A percentile compares a stretch with the other conserved stretches of the same genome.
Evolutionary conservation across 92 coral and sea anemone genomes (phyloP).

Genomic region (Phenganax marumi): DNA sequence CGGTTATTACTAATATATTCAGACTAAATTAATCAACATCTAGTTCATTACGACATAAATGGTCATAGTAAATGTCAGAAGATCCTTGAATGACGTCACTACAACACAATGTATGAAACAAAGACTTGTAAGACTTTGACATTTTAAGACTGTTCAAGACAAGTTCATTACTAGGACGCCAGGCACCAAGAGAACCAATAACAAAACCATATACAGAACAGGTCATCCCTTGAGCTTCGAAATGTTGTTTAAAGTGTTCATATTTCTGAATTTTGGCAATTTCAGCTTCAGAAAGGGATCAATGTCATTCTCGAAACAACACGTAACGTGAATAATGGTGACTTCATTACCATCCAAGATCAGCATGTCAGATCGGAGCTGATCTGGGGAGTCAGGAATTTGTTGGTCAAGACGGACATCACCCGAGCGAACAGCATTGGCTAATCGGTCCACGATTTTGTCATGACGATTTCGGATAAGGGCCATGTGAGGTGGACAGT

Average conservation of each 20-base stretch:
- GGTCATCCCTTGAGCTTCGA: too few relatives aligned
- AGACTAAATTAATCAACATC: neutral
- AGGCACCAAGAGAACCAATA: slow-evolving; percentile 6
- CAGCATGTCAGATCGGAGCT: too few relatives aligned
- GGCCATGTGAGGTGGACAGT: too few relatives aligned
- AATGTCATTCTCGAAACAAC: too few relatives aligned
- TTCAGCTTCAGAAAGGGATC: neutral
- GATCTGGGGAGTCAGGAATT: neutral
- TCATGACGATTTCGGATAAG: too few relatives aligned
- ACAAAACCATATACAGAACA: slow-evolving; percentile 21
- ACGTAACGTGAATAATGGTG: too few relatives aligned
- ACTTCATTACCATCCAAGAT: neutral
- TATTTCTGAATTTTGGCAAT: neutral
- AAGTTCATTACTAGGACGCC: slow-evolving; percentile 7
- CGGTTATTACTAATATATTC: too few relatives aligned
- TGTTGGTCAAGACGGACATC: neutral
- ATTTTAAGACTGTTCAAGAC: neutral
- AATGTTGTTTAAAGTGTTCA: neutral
- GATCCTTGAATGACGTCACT: neutral
- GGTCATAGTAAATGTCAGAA: slow-evolving; percentile 15
- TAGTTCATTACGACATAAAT: neutral
- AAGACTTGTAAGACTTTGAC: too few relatives aligned
- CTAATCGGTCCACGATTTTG: neutral
- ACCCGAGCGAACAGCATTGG: slow-evolving; percentile 6
- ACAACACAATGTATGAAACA: too few relatives aligned